Evolutionary conservation across 2,888 invertebrate genomes (phyloP), one percentile per base, ranked within the genome.

Genomic region (Dryobotodes eremita): DNA sequence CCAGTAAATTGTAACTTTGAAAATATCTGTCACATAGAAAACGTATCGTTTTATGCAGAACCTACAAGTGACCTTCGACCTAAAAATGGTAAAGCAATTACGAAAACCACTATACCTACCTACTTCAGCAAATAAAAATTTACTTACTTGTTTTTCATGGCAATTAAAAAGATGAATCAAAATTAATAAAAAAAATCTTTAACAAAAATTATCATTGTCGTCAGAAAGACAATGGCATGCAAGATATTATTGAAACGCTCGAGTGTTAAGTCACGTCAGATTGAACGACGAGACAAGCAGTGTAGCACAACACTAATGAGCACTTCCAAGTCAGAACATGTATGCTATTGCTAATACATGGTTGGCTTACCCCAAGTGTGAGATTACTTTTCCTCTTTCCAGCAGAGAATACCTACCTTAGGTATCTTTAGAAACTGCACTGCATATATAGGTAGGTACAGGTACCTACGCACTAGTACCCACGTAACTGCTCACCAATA

Each of bases 341-440:
- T 71, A 50, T 26, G 6, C 17, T 71, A 46, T 61, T 31, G 59
- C 59, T 46, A 48, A 26, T 17, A 62, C 46, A 50, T 42, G 17
- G 55, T 53, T 31, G 31, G 17, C 61, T 20, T 62, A 57, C 20
- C 46, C 59, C 23, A 66, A 66, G 50, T 15, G n/a, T 23, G 10
- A 53, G 53, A 61, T 75, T 82, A 68, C 23, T 53, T 75, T 62
- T 82, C 57, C 31, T 53, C 53, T 62, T 48, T 81, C n/a, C 59
- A 23, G 23, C 55, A 48, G 26, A 42, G 17, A 74, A 72, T 59
- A 26, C 3, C 6, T 42, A 5, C 42, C 42, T 7, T 42, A 42
- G 5, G 42, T 48, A 46, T 48, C 11, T n/a, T 48, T 48, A 36
- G 42, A 36, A 36, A 48, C 55, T 74, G 8, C 13, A 23, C 42